Base-by-base conservation (phyloP, 1,140 invertebrate species). In the Stratiolaelaps scimitus region DNA sequence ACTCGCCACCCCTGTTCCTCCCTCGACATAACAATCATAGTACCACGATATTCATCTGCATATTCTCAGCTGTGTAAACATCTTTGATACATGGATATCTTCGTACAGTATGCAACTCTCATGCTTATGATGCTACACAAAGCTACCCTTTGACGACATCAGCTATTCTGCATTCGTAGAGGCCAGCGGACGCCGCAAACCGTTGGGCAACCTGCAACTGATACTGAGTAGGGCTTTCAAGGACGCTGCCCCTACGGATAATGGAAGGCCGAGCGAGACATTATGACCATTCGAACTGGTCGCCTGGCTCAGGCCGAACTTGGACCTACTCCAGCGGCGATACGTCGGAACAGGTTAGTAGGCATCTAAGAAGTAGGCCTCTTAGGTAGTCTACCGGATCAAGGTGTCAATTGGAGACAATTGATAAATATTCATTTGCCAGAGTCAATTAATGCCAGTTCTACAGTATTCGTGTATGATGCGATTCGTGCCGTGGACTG, bases 261-360 rank as follows among this genome's bases (percentile, higher is more conserved):
- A 60, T 60, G 53, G 53, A 60, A 10, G 34, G 53, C 17, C 26
- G 53, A 40, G 34, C 34, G 15, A 26, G 53, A 34, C 53, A 60
- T 23, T 60, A 60, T 23, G 53, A 60, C 10, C 53, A 60, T 60
- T 60, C 53, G 20, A 60, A 60, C 53, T 60, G 53, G 53, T 60
- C 53, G 17, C 53, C 53, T 17, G 53, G 34, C 34, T 60, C 53
- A 23, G 53, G 53, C 15, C n/a, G 53, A 34, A 60, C 53, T 1
- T 60, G 53, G 53, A 60, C 53, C 20, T 60, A 60, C 53, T 60
- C 53, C 15, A 60, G 53, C 53, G 53, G 53, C 2, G 53, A 60
- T 10, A 34, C 53, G 1, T 60, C 53, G 26, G 53, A 60, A 60
- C 53, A 60, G 53, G 53, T 60, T 29, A 26, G 20, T 26, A 6